These are phyloP conservation scores for Apamea crenata DNA, from an alignment of 2,888 invertebrate genomes.

Conservation along the genomic window DNA sequence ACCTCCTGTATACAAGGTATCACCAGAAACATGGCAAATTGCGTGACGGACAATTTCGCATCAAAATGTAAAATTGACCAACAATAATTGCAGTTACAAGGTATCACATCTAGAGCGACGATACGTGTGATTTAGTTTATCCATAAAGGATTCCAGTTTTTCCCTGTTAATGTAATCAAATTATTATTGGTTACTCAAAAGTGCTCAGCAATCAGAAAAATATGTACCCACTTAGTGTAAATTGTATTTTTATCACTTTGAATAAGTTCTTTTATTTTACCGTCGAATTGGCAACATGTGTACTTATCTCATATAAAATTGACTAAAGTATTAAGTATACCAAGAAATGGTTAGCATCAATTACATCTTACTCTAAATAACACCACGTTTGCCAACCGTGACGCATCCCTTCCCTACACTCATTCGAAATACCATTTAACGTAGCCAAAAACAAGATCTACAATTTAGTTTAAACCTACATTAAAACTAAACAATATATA, in stretches of 20 bases:
- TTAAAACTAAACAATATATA: constrained; percentile 61
- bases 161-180: too few relatives aligned
- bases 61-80: too few relatives aligned
- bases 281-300: neutral
- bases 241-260: neutral
- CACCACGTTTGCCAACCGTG: neutral
- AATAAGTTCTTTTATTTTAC: neutral
- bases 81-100: too few relatives aligned
- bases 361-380: constrained; percentile 11
- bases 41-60: too few relatives aligned
- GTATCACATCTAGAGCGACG: too few relatives aligned
- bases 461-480: constrained; percentile 37
- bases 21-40: too few relatives aligned
- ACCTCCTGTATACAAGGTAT: too few relatives aligned
- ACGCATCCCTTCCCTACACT: neutral
- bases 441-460: constrained; percentile 30
- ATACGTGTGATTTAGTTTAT: neutral
- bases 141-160: neutral
- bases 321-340: neutral
- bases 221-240: neutral
- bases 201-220: neutral
- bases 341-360: neutral
- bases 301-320: neutral
- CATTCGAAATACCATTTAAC: neutral
- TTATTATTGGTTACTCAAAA: neutral